phyloP scores from a whole-genome alignment of 1,140 invertebrate species.

The Halesus radiatus region DNA sequence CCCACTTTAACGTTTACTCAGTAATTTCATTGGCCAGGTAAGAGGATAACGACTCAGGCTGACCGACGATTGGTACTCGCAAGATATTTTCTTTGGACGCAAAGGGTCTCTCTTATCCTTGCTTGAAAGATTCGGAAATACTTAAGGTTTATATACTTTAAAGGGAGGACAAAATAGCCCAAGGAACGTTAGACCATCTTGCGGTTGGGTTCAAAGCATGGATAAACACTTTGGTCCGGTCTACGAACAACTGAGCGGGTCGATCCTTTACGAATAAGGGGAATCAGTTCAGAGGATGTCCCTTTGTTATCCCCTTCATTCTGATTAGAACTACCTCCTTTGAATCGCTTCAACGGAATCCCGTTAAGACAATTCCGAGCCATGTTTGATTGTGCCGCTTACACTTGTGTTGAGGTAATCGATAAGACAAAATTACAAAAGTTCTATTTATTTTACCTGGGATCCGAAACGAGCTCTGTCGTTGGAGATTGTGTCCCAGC shows the following conservation, averaged over 20 bases:
- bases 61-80: conserved; percentile 43
- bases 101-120: conserved; percentile 24
- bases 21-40: conserved; percentile 40
- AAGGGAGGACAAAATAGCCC: conserved; percentile 35
- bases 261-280: conserved; percentile 26
- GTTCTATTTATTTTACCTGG: no score
- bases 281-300: conserved; percentile 37
- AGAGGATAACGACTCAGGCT: conserved; percentile 34
- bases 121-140: conserved; percentile 6
- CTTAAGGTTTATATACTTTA: neutral
- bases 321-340: conserved; percentile 39
- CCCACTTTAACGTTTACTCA: conserved; percentile 33
- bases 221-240: conserved; percentile 54
- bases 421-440: no score
- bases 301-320: conserved; percentile 40
- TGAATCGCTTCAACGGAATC: conserved; percentile 24
- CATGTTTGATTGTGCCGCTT: neutral
- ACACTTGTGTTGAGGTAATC: neutral
- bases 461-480: no score
- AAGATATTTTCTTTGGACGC: conserved; percentile 36
- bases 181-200: conserved; percentile 45
- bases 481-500: no score
- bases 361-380: neutral
- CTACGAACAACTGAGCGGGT: conserved; percentile 48
- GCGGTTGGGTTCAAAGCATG: conserved; percentile 48